A percentile compares a stretch with the other conserved stretches of the same genome.
phyloP scores from a whole-genome alignment of 2,113 vertebrate species.

The Lepidothrix coronata region DNA sequence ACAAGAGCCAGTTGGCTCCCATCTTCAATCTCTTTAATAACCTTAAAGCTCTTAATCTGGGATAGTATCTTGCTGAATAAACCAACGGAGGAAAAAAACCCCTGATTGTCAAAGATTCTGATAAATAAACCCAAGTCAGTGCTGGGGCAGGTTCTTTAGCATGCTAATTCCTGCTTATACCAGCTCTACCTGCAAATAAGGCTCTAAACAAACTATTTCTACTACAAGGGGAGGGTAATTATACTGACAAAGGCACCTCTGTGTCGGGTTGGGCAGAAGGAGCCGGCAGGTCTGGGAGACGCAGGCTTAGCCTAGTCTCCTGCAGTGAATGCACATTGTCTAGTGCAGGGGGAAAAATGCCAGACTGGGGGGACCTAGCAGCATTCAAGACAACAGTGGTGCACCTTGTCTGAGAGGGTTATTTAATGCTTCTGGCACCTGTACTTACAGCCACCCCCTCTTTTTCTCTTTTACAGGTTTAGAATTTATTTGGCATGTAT shows the following conservation, averaged over 20 bases:
- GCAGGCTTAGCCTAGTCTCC: constrained; percentile 90
- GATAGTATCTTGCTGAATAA: constrained; percentile 43
- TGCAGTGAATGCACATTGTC: constrained; percentile 92
- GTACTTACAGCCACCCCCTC: constrained; percentile 72
- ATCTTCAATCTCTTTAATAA: constrained; percentile 38
- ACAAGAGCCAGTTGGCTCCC: constrained; percentile 28
- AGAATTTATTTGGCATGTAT: constrained; percentile 83
- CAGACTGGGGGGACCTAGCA: constrained; percentile 73
- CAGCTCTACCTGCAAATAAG: constrained; percentile 76
- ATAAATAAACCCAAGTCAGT: constrained; percentile 61
- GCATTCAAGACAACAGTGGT: constrained; percentile 80
- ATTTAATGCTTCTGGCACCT: constrained; percentile 86
- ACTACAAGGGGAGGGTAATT: constrained; percentile 91
- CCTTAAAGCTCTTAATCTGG: constrained; percentile 60
- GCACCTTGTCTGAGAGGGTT: constrained; percentile 82
- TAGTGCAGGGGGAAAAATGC: constrained; percentile 77
- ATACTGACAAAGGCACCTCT: constrained; percentile 98
- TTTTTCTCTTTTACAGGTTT: constrained; percentile 76
- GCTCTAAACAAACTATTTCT: constrained; percentile 77
- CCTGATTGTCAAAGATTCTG: constrained; percentile 37
- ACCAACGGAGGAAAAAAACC: not conserved
- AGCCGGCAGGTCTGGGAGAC: constrained; percentile 98
- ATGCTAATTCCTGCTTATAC: constrained; percentile 80
- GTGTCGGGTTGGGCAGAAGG: constrained; percentile 91
- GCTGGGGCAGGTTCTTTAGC: constrained; percentile 74